A percentile compares a stretch with the other conserved stretches of the same genome.
phyloP scores from a whole-genome alignment of 2,888 invertebrate genomes.

The Eudemis profundana region DNA sequence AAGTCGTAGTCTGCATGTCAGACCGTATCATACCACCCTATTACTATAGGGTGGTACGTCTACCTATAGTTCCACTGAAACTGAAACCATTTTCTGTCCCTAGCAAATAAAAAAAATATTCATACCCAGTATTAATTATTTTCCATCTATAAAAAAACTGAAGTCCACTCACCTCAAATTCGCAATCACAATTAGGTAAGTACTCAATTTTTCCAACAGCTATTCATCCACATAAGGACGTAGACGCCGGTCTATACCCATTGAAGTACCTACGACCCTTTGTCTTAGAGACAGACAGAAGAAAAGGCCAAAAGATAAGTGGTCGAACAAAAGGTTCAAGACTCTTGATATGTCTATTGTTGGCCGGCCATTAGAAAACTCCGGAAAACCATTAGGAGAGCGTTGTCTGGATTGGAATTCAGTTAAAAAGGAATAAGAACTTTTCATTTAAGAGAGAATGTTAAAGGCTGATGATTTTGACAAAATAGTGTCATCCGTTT shows the following conservation, averaged over 20 bases:
- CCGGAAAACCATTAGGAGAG: conserved; percentile 37
- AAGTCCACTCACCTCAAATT: background rate
- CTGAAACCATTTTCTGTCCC: too few species aligned
- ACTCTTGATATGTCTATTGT: conserved; percentile 39
- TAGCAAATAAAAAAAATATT: too few species aligned
- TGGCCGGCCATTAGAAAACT: conserved; percentile 27
- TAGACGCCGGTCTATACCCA: background rate
- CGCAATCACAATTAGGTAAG: conserved; percentile 20
- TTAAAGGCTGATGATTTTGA: background rate
- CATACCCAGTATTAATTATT: too few species aligned
- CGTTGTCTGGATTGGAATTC: conserved; percentile 26
- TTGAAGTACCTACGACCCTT: background rate
- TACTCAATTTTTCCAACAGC: background rate
- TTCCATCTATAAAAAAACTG: conserved; percentile 3
- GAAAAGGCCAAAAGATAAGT: conserved; percentile 33
- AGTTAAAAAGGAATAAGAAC: conserved; percentile 22
- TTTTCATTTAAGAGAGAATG: background rate
- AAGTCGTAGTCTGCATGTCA: too few species aligned
- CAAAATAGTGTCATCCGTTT: background rate
- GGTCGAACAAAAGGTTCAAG: conserved; percentile 28
- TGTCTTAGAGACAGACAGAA: background rate
- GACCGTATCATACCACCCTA: too few species aligned
- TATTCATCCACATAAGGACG: background rate
- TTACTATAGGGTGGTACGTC: too few species aligned
- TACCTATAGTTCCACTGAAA: too few species aligned